A percentile compares a stretch with the other conserved stretches of the same genome.
Evolutionary conservation across 2,113 vertebrate species (phyloP).

Genomic region (Hipposideros armiger): DNA sequence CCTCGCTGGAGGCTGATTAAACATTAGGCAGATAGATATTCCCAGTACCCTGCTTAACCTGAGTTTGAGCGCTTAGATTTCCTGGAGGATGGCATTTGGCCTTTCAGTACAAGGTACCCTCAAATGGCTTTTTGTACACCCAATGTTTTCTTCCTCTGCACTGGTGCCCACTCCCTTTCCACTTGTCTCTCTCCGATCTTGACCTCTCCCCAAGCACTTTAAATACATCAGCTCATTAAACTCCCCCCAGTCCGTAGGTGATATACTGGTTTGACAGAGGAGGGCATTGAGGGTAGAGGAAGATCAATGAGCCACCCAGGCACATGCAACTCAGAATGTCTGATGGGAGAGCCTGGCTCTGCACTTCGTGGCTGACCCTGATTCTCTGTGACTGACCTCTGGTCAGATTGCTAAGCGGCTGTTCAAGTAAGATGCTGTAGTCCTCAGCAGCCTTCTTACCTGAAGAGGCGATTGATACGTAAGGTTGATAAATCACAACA

Average conservation of each 20-base stretch:
- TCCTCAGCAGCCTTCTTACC: neutral
- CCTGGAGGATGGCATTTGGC: neutral
- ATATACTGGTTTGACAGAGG: neutral
- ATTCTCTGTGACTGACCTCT: neutral
- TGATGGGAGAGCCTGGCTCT: neutral
- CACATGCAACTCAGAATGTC: neutral
- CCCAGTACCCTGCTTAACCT: neutral
- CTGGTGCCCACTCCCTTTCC: neutral
- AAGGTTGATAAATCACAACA: neutral
- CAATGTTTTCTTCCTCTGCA: neutral
- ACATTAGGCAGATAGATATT: neutral
- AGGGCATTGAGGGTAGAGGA: neutral
- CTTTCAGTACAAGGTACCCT: neutral
- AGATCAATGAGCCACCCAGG: fast-evolving
- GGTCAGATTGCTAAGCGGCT: neutral
- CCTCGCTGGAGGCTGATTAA: neutral
- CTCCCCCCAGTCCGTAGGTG: no score
- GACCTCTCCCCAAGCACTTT: neutral
- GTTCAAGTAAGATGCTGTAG: neutral
- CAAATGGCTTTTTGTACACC: neutral
- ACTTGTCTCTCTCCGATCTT: neutral
- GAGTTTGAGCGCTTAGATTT: neutral
- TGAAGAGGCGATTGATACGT: neutral
- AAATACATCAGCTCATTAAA: neutral
- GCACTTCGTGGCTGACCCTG: neutral